phyloP scores from a whole-genome alignment of 2,113 vertebrate species.

The Phycodurus eques region DNA sequence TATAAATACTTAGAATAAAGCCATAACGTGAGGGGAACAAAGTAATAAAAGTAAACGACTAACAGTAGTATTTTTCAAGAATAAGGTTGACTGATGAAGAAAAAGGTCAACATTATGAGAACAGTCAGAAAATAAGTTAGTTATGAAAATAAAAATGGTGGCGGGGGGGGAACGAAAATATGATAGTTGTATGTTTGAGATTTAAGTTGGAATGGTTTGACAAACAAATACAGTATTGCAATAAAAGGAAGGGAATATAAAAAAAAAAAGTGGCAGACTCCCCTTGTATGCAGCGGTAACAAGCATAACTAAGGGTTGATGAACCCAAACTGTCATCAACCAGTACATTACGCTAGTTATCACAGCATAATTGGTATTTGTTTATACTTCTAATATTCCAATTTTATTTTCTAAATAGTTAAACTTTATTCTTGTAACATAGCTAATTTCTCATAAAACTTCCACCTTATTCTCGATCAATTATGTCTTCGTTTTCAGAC shows the following conservation, averaged over 20 bases:
- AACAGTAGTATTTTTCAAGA: background rate
- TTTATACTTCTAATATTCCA: no score
- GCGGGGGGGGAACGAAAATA: background rate
- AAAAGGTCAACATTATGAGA: no score
- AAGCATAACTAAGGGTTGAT: no score
- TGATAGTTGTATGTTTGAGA: background rate
- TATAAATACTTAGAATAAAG: background rate
- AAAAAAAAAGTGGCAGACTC: no score
- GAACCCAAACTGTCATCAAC: no score
- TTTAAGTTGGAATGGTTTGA: background rate
- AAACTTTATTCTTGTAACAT: background rate
- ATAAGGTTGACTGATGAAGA: background rate
- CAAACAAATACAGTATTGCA: background rate
- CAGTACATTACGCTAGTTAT: no score
- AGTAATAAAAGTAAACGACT: background rate
- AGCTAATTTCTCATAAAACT: background rate
- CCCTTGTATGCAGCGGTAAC: no score
- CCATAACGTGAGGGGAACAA: background rate
- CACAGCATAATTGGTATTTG: background rate
- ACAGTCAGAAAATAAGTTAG: background rate
- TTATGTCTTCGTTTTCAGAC: background rate
- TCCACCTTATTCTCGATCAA: slow-evolving; percentile 11
- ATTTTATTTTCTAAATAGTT: background rate
- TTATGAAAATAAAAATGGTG: background rate
- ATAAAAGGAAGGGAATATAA: no score